Evolutionary conservation across 2,113 vertebrate species (phyloP).

Genomic region (Gallinago jamesoni): DNA sequence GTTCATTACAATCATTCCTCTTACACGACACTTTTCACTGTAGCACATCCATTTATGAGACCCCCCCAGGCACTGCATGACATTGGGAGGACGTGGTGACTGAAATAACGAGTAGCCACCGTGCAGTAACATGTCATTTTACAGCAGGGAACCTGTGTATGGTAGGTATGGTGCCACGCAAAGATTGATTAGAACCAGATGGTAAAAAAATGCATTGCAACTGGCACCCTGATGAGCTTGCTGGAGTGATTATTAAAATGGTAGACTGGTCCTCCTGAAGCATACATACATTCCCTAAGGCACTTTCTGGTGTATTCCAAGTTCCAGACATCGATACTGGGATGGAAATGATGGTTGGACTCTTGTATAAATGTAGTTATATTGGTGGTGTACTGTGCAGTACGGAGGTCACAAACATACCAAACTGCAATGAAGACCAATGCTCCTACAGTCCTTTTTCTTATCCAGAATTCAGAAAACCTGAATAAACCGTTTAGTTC

Average conservation of each 20-base stretch:
- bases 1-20: not conserved
- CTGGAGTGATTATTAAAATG: not conserved
- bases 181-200: slow-evolving; percentile 50
- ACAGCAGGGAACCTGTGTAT: not conserved
- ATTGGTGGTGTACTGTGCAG: not conserved
- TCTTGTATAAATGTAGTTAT: not conserved
- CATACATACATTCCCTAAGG: not conserved
- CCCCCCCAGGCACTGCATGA: not conserved
- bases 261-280: not conserved
- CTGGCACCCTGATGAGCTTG: not conserved
- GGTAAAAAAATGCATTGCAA: slow-evolving; percentile 17
- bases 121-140: not conserved
- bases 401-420: not conserved
- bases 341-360: not conserved
- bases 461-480: not conserved
- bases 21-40: not conserved
- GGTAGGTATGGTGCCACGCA: slow-evolving; percentile 9
- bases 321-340: not conserved
- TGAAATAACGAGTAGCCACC: slow-evolving; percentile 23
- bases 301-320: not conserved
- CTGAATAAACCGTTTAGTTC: not conserved
- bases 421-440: not conserved
- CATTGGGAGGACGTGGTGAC: slow-evolving; percentile 30
- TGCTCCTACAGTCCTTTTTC: not conserved
- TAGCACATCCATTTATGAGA: not conserved